These are phyloP conservation scores for Capromys pilorides DNA, from an alignment of 2,797 vertebrate species.

Conservation along the genomic window DNA sequence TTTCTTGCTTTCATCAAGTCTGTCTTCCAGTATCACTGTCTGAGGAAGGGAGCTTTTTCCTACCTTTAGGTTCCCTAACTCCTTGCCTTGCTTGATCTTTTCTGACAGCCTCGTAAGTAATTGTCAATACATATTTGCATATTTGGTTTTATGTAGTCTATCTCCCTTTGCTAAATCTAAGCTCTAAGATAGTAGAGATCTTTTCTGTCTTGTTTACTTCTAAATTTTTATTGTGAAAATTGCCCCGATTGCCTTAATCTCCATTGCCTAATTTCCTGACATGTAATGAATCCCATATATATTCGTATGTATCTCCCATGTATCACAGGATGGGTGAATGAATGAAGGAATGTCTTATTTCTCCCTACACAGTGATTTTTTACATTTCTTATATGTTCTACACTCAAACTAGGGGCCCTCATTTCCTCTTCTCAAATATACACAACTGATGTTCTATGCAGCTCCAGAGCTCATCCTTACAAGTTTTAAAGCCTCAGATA, in stretches of 20 bases:
- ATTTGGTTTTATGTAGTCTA: background rate
- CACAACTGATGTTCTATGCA: background rate
- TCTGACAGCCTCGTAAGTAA: background rate
- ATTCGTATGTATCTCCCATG: background rate
- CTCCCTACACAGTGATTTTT: background rate
- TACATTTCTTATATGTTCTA: background rate
- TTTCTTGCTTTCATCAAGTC: background rate
- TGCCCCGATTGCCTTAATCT: background rate
- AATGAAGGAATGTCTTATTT: background rate
- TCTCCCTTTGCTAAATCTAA: background rate
- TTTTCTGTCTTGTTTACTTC: conserved; percentile 28
- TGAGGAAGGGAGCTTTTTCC: background rate
- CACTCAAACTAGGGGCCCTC: background rate
- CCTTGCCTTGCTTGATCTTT: background rate
- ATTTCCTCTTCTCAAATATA: background rate
- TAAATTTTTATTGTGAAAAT: background rate
- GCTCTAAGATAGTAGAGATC: background rate
- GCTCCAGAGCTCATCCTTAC: background rate
- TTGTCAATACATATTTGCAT: background rate
- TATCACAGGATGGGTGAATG: background rate
- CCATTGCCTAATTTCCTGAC: background rate
- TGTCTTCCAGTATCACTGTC: background rate
- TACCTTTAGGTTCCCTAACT: background rate
- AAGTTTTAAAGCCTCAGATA: background rate
- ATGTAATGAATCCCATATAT: background rate